phyloP scores from a whole-genome alignment of 1,140 invertebrate species.

The Macrobrachium rosenbergii region DNA sequence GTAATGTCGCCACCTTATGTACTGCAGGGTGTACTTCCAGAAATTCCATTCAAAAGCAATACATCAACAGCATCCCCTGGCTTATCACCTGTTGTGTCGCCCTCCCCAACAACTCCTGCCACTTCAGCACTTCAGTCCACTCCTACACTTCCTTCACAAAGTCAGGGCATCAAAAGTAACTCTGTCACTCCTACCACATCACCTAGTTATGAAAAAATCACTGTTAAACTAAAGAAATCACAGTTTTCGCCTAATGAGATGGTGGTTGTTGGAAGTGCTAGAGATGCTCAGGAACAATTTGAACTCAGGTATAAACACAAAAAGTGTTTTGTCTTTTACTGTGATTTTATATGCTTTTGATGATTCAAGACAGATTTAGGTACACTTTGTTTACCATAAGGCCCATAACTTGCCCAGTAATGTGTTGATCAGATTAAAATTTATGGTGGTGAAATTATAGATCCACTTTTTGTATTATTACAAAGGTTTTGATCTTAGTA shows the following conservation, averaged over 20 bases:
- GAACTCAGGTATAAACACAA: conserved; percentile 27
- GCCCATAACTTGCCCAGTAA: too few relatives aligned
- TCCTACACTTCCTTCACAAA: neutral
- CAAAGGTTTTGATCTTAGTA: too few relatives aligned
- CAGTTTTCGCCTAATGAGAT: conserved; percentile 65
- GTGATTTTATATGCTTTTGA: too few relatives aligned
- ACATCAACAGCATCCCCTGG: neutral
- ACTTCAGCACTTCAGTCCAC: neutral
- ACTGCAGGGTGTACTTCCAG: too few relatives aligned
- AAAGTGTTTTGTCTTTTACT: neutral
- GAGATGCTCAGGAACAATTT: conserved; percentile 59
- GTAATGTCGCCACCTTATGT: too few relatives aligned
- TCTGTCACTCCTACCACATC: neutral
- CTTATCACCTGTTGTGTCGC: conserved; percentile 15
- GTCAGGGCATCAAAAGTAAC: neutral
- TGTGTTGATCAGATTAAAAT: too few relatives aligned
- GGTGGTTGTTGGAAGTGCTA: conserved; percentile 64
- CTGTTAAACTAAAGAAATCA: conserved; percentile 64
- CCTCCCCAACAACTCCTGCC: conserved; percentile 1
- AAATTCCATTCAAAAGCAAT: too few relatives aligned
- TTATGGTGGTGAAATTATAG: too few relatives aligned
- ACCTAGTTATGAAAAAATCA: conserved; percentile 54
- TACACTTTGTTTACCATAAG: too few relatives aligned
- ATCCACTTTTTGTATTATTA: too few relatives aligned
- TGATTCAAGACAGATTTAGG: too few relatives aligned